A percentile compares a stretch with the other conserved stretches of the same genome.
phyloP scores from a whole-genome alignment of 2,797 vertebrate species.

The Erethizon dorsatum region DNA sequence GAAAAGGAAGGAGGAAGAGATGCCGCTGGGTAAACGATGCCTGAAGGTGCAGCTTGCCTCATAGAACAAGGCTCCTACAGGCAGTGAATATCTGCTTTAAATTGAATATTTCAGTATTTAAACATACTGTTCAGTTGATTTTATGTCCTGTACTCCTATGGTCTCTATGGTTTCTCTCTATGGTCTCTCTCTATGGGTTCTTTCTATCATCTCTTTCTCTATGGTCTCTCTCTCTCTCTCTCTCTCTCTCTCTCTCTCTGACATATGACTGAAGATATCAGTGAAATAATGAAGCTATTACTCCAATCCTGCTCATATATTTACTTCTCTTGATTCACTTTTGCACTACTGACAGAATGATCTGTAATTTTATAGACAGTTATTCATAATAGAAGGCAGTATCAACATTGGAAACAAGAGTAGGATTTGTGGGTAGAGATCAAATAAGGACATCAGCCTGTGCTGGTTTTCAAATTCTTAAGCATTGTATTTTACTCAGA shows the following conservation, averaged over 20 bases:
- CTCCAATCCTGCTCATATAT: neutral
- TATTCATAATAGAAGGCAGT: neutral
- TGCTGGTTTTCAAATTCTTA: neutral
- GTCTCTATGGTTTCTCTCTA: no score
- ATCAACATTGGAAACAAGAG: neutral
- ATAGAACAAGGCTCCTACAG: neutral
- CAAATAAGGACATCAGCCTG: neutral
- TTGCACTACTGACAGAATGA: neutral
- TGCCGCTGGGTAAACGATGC: rapidly evolving
- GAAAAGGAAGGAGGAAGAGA: neutral
- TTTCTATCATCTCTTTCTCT: neutral
- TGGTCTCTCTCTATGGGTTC: neutral
- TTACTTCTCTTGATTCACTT: neutral
- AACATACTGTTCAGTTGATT: neutral
- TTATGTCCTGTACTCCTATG: neutral
- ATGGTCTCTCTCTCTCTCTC: neutral
- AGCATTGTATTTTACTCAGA: neutral
- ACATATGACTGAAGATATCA: neutral
- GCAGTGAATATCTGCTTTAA: neutral
- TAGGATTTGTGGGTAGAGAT: neutral
- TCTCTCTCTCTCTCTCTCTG: neutral
- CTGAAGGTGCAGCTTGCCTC: neutral
- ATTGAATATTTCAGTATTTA: neutral
- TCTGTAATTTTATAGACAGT: neutral
- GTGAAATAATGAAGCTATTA: neutral